Evolutionary conservation across 2,113 vertebrate genomes (phyloP).

Genomic region (Bubo bubo): DNA sequence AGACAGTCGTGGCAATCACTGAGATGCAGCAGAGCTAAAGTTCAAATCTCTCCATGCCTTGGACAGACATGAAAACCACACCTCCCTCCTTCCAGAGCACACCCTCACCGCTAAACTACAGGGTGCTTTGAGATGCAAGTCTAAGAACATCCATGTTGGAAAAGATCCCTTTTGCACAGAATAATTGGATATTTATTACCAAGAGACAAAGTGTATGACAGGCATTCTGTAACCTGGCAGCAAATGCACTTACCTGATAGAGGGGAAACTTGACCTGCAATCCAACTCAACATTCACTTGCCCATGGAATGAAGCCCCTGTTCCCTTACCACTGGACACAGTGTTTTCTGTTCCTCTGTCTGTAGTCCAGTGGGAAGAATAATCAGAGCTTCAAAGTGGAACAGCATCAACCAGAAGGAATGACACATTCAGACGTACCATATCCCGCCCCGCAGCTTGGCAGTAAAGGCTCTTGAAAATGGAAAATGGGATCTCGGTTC

Average conservation of each 20-base stretch:
- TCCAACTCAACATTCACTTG: background rate
- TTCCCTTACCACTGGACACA: background rate
- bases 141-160: background rate
- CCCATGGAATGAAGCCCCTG: background rate
- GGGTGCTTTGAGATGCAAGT: background rate
- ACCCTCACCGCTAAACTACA: background rate
- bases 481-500: background rate
- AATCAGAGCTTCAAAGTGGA: background rate
- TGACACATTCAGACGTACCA: background rate
- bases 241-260: background rate
- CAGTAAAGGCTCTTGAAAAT: background rate
- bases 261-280: background rate
- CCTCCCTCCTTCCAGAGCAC: background rate
- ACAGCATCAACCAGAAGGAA: background rate
- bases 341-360: background rate
- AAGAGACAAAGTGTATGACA: background rate
- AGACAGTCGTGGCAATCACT: background rate
- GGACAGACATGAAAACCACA: background rate
- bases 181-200: background rate
- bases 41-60: background rate
- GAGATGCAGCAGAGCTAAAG: background rate
- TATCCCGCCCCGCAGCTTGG: background rate
- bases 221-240: background rate
- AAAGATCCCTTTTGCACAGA: background rate
- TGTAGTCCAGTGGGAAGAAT: background rate